Evolutionary conservation across 2,888 invertebrate genomes (phyloP).

Genomic region (Agrotis clavis): DNA sequence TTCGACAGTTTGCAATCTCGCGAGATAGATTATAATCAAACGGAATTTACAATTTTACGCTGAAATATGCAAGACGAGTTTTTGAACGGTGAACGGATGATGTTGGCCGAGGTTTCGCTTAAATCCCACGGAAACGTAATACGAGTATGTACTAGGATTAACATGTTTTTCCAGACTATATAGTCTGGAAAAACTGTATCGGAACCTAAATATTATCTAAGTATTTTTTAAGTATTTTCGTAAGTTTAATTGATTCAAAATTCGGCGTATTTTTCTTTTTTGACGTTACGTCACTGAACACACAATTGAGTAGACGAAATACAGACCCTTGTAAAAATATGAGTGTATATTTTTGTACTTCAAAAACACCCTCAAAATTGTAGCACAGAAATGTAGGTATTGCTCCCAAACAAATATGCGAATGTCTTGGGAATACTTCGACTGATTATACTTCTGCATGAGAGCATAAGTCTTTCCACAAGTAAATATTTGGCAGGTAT

Average conservation of each 20-base stretch:
- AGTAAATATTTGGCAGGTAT: conserved; percentile 25
- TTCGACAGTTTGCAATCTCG: too few relatives aligned
- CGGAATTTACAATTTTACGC: too few relatives aligned
- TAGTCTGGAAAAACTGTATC: too few relatives aligned
- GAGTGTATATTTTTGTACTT: conserved; percentile 1
- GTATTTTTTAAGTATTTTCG: too few relatives aligned
- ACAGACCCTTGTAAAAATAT: not conserved
- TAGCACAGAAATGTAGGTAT: conserved; percentile 28
- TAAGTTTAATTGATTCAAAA: too few relatives aligned
- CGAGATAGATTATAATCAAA: too few relatives aligned
- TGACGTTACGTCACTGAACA: not conserved
- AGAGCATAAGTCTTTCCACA: not conserved
- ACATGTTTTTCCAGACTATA: too few relatives aligned
- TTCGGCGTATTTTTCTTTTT: not conserved
- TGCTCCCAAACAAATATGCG: conserved; percentile 38
- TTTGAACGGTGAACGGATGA: not conserved
- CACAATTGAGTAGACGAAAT: not conserved
- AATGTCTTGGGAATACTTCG: conserved; percentile 12
- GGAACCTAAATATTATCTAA: too few relatives aligned
- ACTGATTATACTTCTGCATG: conserved; percentile 32
- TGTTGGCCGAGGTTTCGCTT: too few relatives aligned
- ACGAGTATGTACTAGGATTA: too few relatives aligned
- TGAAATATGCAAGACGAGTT: not conserved
- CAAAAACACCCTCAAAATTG: conserved; percentile 35
- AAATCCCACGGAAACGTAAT: too few relatives aligned